phyloP scores from a whole-genome alignment of 2,113 vertebrate species.

The Caretta caretta region DNA sequence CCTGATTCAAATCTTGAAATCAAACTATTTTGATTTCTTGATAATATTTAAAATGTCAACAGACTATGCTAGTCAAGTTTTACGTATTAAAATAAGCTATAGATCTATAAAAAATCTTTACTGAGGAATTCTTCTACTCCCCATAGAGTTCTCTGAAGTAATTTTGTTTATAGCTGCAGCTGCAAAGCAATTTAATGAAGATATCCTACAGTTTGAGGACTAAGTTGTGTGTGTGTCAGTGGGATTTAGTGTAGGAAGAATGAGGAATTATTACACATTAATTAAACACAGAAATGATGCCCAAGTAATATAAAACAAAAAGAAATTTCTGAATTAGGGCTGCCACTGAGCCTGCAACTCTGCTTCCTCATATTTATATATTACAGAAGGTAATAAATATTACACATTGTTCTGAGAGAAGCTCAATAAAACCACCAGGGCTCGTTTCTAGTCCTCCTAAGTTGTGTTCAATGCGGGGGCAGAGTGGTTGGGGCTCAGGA shows the following conservation, averaged over 20 bases:
- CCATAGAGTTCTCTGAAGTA: not conserved
- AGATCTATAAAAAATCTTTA: not conserved
- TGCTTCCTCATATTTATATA: not conserved
- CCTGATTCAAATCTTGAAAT: not conserved
- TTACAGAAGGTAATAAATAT: conserved; percentile 20
- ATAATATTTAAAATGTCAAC: not conserved
- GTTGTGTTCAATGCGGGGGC: not conserved
- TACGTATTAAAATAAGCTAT: not conserved
- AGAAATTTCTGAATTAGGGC: conserved; percentile 25
- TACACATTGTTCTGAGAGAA: not conserved
- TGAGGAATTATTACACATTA: not conserved
- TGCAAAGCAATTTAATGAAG: conserved; percentile 1
- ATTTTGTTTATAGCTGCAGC: not conserved
- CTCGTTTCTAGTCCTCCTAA: not conserved
- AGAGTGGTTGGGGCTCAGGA: not conserved
- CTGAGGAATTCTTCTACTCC: not conserved
- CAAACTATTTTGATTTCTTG: not conserved
- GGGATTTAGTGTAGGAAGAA: not conserved
- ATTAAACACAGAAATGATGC: not conserved
- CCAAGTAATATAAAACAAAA: not conserved
- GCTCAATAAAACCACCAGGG: not conserved
- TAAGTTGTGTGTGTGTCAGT: not conserved
- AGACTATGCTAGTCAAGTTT: not conserved
- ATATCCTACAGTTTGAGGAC: not conserved
- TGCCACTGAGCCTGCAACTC: not conserved